Percentiles rank a stretch among this genome's conserved stretches.
Conservation (phyloP, 2,113 vertebrate species). For the Cyprinodon variegatus region DNA sequence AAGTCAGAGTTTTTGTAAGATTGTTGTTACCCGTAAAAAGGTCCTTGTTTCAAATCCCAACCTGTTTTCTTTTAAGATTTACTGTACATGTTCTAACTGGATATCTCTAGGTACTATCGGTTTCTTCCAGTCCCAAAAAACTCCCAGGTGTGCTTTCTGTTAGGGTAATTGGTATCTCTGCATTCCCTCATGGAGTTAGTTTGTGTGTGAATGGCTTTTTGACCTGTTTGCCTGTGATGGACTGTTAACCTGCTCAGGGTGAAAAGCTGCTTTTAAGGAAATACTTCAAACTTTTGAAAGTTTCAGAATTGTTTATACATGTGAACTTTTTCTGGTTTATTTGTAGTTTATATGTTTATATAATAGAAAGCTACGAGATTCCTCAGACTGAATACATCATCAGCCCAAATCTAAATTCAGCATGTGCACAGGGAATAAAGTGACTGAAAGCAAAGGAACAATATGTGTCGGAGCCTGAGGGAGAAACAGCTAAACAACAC, state of each 20-base stretch:
- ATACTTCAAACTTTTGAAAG: not conserved
- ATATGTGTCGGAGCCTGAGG: constrained; percentile 59
- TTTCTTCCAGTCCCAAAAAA: no score
- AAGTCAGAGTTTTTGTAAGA: not conserved
- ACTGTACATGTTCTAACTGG: not conserved
- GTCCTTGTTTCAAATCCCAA: not conserved
- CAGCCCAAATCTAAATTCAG: constrained; percentile 26
- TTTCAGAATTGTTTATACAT: not conserved
- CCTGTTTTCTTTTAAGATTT: not conserved
- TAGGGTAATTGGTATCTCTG: no score
- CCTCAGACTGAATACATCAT: not conserved
- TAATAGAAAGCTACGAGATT: not conserved
- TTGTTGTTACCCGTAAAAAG: not conserved
- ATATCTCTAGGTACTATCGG: no score
- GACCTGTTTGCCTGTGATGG: no score
- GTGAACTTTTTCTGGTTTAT: not conserved
- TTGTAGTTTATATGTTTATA: not conserved
- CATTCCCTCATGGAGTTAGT: no score
- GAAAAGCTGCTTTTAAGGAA: not conserved
- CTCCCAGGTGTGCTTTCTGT: no score
- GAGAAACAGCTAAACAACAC: constrained; percentile 31
- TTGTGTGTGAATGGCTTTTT: no score
- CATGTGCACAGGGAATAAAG: constrained; percentile 31
- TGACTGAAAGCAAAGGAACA: constrained; percentile 30
- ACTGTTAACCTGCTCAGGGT: no score